These are phyloP conservation scores for Anarsia innoxiella DNA, from an alignment of 2,888 invertebrate genomes.

Conservation along the genomic window DNA sequence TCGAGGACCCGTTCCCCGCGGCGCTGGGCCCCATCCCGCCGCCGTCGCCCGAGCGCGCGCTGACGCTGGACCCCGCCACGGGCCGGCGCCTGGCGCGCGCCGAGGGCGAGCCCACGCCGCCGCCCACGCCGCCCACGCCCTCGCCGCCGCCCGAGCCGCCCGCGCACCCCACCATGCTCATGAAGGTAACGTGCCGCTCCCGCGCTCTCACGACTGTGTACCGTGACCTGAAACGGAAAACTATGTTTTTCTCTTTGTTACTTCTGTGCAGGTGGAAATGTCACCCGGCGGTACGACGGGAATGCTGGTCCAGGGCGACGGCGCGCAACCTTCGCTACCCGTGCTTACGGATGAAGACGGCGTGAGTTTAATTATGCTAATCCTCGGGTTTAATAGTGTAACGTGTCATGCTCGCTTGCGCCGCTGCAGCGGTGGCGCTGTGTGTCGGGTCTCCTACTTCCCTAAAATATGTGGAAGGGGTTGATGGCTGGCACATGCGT, in stretches of 20 bases:
- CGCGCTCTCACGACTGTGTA: too few species aligned
- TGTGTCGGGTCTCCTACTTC: too few species aligned
- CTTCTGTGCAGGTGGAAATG: slow-evolving; percentile 72
- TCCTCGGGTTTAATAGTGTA: too few species aligned
- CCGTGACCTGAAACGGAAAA: too few species aligned
- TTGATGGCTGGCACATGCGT: too few species aligned
- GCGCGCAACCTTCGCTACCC: slow-evolving; percentile 61
- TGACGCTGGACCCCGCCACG: slow-evolving; percentile 77
- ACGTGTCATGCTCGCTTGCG: too few species aligned
- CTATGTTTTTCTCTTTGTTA: too few species aligned
- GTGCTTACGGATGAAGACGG: slow-evolving; percentile 67
- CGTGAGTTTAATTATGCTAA: too few species aligned
- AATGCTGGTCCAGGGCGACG: slow-evolving; percentile 71
- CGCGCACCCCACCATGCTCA: slow-evolving; percentile 45
- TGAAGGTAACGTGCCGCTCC: too few species aligned
- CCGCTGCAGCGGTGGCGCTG: too few species aligned
- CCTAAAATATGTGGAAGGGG: too few species aligned
- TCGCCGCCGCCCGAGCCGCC: slow-evolving; percentile 38
- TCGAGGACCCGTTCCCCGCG: slow-evolving; percentile 77
- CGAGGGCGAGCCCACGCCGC: slow-evolving; percentile 77
- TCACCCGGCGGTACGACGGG: slow-evolving; percentile 79
- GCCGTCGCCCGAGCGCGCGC: slow-evolving; percentile 78
- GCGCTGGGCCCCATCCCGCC: slow-evolving; percentile 65
- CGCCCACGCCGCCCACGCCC: slow-evolving; percentile 68
- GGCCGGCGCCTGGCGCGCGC: slow-evolving; percentile 71